Base-by-base conservation (phyloP, 1,140 invertebrate genomes). In the Drosophila bipectinata region DNA sequence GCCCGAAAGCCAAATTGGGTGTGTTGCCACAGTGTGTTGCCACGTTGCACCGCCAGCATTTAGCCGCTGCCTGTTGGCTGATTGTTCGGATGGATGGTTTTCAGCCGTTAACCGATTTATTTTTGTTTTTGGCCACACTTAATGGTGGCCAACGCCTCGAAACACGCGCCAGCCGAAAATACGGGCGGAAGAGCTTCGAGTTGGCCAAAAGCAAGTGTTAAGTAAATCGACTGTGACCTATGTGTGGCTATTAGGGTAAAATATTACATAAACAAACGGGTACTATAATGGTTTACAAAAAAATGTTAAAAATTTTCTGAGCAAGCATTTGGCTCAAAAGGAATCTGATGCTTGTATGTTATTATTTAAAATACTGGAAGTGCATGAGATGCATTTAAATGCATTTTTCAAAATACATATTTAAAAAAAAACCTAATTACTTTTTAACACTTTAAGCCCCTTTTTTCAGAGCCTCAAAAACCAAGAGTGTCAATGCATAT, bases 151-250 rank as follows among this genome's bases (percentile, higher is more conserved):
- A 69, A 57, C 53, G 32, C 67, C 71, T 51, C n/a, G 69, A 21
- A 60, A 73, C 71, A 73, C 73, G 73, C 63, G 73, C 62, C 73
- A 74, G 15, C 44, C 15, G 12, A 32, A 66, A 14, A 39, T 52
- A 10, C 15, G 44, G 53, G 39, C 24, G 51, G 51, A 32, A 21
- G 15, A 24, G 21, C 52, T 32, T 34, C 47, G 41, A 37, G 41
- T 26, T 56, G 41, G 41, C 41, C 24, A 48, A 30, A 26, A 30
- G 21, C 66, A 68, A 56, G 63, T 69, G 66, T 39, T 67, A 64
- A 26, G 47, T 45, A 64, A 67, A 24, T 32, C 34, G 15, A 52
- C 34, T 15, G 32, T 39, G 26, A 21, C 6, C 32, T 6, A 21
- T 10, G 18, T 47, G 8, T n/a, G 34, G 34, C 34, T n/a, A 37